Evolutionary conservation across 2,113 vertebrate genomes (phyloP).

Genomic region (Melospiza melodia): DNA sequence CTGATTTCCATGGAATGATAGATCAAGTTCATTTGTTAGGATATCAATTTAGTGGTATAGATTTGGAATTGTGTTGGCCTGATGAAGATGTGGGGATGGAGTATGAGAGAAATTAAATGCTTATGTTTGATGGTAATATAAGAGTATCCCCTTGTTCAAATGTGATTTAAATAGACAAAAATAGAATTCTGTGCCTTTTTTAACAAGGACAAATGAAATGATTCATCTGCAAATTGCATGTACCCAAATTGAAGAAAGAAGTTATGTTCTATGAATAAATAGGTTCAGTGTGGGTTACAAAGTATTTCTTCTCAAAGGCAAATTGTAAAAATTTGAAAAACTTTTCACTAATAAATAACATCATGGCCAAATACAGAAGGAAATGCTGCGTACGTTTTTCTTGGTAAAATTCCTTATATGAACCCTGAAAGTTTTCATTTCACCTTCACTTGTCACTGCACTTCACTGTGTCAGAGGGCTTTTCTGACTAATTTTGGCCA

Average conservation of each 20-base stretch:
- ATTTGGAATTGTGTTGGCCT: conserved; percentile 34
- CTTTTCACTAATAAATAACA: not conserved
- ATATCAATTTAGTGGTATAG: not conserved
- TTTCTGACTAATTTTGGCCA: not conserved
- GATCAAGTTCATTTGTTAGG: conserved; percentile 11
- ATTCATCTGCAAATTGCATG: conserved; percentile 61
- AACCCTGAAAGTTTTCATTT: not conserved
- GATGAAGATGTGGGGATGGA: conserved; percentile 20
- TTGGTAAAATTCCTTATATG: not conserved
- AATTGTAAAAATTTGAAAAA: not conserved
- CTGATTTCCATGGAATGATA: not conserved
- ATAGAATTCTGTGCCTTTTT: conserved; percentile 64
- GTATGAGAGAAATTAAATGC: conserved; percentile 59
- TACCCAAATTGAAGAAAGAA: conserved; percentile 24
- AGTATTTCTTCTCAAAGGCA: conserved; percentile 8
- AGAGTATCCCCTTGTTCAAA: conserved; percentile 44
- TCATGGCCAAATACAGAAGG: not conserved
- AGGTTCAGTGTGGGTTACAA: conserved; percentile 17
- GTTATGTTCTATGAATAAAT: conserved; percentile 54
- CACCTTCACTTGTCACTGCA: not conserved
- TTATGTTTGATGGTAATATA: conserved; percentile 54
- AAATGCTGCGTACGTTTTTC: not conserved
- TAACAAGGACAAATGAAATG: conserved; percentile 73
- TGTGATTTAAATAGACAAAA: conserved; percentile 66
- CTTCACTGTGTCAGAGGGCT: not conserved